Evolutionary conservation across 2,797 vertebrate species (phyloP).

Genomic region (Enteromius mattozi): DNA sequence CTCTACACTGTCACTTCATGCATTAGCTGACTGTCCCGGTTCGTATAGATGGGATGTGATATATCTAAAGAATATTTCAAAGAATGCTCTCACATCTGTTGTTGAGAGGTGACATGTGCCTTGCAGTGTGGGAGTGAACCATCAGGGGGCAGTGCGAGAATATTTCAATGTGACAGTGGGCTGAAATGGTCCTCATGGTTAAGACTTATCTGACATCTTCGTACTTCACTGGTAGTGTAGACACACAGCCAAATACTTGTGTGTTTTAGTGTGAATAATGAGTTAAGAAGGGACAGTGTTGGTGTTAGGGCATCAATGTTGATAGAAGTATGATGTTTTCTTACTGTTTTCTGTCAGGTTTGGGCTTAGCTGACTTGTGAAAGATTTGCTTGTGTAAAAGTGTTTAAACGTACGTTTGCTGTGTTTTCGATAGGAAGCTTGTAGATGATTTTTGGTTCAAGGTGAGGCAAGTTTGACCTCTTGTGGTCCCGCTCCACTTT

Average conservation of each 20-base stretch:
- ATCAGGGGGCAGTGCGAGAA: slow-evolving; percentile 39
- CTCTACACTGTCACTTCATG: neutral
- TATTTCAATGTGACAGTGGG: slow-evolving; percentile 22
- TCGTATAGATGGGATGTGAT: slow-evolving; percentile 5
- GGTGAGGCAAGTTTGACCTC: slow-evolving; percentile 11
- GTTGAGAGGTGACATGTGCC: slow-evolving; percentile 3
- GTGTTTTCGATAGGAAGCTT: neutral
- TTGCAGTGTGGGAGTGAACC: slow-evolving; percentile 16
- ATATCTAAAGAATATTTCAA: neutral
- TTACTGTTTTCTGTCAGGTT: neutral
- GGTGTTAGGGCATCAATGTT: neutral
- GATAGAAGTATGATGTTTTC: no score
- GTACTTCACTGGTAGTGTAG: neutral
- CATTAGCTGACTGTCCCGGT: neutral
- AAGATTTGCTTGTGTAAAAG: neutral
- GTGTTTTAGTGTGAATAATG: neutral
- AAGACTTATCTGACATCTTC: slow-evolving; percentile 26
- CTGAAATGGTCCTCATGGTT: slow-evolving; percentile 33
- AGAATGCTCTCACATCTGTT: slow-evolving; percentile 22
- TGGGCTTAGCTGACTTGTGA: neutral
- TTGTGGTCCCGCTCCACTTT: slow-evolving; percentile 12
- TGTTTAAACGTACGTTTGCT: neutral
- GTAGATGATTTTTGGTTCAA: neutral
- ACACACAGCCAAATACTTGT: neutral
- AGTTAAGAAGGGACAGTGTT: neutral